Base-by-base conservation (phyloP, 2,888 invertebrate species). In the Pachymerium ferrugineum region DNA sequence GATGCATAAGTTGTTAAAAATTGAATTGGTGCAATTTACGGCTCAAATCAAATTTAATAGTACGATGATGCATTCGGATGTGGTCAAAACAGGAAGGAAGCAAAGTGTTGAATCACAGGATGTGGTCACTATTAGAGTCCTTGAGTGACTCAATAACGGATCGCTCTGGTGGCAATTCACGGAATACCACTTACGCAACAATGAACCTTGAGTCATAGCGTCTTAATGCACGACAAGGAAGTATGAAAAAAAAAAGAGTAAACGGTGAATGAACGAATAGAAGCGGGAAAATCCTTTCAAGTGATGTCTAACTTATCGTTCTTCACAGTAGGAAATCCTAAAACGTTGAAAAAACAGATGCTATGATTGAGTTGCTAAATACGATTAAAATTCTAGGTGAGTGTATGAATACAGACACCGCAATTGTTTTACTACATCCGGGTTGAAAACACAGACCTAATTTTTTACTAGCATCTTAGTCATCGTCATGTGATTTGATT, bases 381-480 rank as follows among this genome's bases (percentile, higher is more conserved):
- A n/a, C n/a, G 16, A 54, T 54, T 54, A 54, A 54, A 54, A 54
- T 54, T 16, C 47, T n/a, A 16, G 1, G 16, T 19, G 19, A 54
- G 47, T 54, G 47, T 10, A 54, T 54, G 47, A 54, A 54, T 54
- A 54, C 22, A 54, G 47, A 54, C 47, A 19, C n/a, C 14, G 47
- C 47, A 54, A 54, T 54, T 54, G 47, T 54, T 54, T 54, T 54
- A 54, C 47, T 54, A 54, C 47, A 54, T 54, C 47, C 47, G 47
- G 47, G 47, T 54, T 54, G 47, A 54, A 54, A 54, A 54, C 47
- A n/a, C 47, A 54, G 47, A 54, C 47, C 47, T 54, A 54, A 54
- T 19, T 54, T 54, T 54, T 54, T 54, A 54, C 47, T 22, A 54
- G 47, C 22, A 22, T 54, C 47, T 54, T 54, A 54, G 19, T 54